phyloP scores from a whole-genome alignment of 2,888 invertebrate species.

The Pocota personata region DNA sequence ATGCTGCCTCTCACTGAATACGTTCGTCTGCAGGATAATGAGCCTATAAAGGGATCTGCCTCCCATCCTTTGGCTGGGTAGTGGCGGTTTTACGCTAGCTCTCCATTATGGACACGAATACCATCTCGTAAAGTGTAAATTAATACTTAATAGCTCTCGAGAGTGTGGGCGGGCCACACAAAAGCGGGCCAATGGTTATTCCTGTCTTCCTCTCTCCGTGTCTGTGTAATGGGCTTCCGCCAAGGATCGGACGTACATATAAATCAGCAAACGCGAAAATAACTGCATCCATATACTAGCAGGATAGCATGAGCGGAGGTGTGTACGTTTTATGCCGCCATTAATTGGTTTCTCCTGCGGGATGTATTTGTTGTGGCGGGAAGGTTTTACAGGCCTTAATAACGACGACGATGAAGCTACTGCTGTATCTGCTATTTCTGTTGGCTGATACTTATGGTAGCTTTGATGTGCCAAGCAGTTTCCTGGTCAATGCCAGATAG shows the following conservation, averaged over 20 bases:
- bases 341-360: slow-evolving; percentile 69
- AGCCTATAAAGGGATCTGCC: slow-evolving; percentile 62
- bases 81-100: slow-evolving; percentile 61
- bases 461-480: slow-evolving; percentile 41
- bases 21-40: slow-evolving; percentile 54
- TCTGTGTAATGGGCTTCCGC: slow-evolving; percentile 17
- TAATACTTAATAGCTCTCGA: slow-evolving; percentile 72
- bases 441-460: slow-evolving; percentile 7
- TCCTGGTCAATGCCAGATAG: slow-evolving; percentile 25
- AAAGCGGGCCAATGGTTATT: neutral
- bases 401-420: neutral
- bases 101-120: slow-evolving; percentile 62
- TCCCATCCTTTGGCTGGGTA: slow-evolving; percentile 2
- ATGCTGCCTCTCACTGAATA: neutral
- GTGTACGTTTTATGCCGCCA: slow-evolving; percentile 58
- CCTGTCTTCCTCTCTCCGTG: neutral
- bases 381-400: slow-evolving; percentile 45
- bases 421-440: neutral
- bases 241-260: slow-evolving; percentile 51
- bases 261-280: slow-evolving; percentile 63
- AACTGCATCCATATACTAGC: slow-evolving; percentile 56
- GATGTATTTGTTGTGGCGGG: slow-evolving; percentile 62
- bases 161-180: slow-evolving; percentile 50
- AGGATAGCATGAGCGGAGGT: slow-evolving; percentile 18
- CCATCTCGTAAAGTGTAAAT: slow-evolving; percentile 72